Evolutionary conservation across 2,797 vertebrate species (phyloP).

Genomic region (Capromys pilorides): DNA sequence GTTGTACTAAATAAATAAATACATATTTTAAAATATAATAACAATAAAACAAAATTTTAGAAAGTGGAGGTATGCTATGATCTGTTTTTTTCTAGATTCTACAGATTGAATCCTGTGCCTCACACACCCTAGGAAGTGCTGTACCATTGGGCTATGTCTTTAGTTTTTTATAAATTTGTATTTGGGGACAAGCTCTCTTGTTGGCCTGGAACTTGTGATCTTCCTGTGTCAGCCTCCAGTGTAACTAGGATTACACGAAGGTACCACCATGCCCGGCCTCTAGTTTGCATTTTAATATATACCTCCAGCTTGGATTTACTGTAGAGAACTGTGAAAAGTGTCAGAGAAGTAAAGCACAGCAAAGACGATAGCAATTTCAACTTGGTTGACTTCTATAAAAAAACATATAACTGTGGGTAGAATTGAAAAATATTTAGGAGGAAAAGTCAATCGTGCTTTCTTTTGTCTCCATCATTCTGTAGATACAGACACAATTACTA

Average conservation of each 20-base stretch:
- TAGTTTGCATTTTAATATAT: slow-evolving; percentile 17
- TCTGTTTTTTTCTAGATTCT: neutral
- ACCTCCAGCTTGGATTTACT: neutral
- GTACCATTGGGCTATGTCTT: neutral
- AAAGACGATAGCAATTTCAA: neutral
- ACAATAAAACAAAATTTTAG: neutral
- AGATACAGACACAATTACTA: neutral
- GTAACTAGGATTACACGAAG: neutral
- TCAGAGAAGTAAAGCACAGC: neutral
- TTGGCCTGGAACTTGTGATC: neutral
- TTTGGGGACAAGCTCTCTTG: neutral
- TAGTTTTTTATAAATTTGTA: neutral
- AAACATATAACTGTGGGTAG: neutral
- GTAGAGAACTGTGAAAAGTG: neutral
- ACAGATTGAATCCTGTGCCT: neutral
- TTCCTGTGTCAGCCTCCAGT: neutral
- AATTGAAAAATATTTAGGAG: neutral
- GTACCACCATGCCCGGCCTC: neutral
- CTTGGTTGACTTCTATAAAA: neutral
- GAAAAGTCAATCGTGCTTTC: neutral
- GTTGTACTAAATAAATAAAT: no score
- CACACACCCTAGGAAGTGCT: neutral
- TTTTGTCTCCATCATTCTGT: neutral
- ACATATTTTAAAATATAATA: no score
- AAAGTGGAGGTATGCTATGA: neutral